Evolutionary conservation across 35 echinoderm and acorn worm species (phyloP), one percentile per base, ranked within the genome.

Genomic region (Heliocidaris tuberculata): DNA sequence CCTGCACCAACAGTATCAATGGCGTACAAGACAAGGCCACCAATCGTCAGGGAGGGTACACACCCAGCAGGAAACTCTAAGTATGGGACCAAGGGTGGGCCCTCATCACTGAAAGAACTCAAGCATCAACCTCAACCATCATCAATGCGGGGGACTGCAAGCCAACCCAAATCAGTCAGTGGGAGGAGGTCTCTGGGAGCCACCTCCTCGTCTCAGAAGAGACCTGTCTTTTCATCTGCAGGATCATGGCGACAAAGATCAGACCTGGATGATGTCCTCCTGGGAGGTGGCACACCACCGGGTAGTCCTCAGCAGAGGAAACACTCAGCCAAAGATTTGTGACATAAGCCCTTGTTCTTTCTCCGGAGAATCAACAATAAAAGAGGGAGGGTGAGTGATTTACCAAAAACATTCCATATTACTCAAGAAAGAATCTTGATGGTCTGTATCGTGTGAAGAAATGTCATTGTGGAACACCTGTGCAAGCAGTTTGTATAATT

Each of bases 191-290:
- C 87, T 48, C 87, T 89, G 7, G 87, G 17, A 7, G 47, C 91
- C 17, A 50, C 91, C 31, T 29, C 47, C 13, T 93, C 91, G 13
- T 93, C 91, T 9, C 47, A 13, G 5, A 32, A 93, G 48, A 96
- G 88, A 96, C 96, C 97, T 19, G 92, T 95, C 59, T 98, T 96
- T 47, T 98, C 97, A 31, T 98, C 97, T 1, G 97, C 97, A 48
- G 94, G 96, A n/a, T 98, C 97, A 11, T 98, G 97, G 97, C 94
- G 95, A 95, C 95, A 95, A 12, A 89, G 97, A 60, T 54, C 65
- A 30, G 86, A 95, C 94, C 3, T 52, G 15, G 86, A 97, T 17
- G 92, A 95, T 92, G 13, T 94, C 30, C 71, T 97, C 6, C 50
- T 91, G 49, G 24, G 54, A 88, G 48, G 30, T 31, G 31, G 29